These are phyloP conservation scores for Acrocephalus kingi DNA, from an alignment of 2,113 vertebrate genomes.

Conservation along the genomic window DNA sequence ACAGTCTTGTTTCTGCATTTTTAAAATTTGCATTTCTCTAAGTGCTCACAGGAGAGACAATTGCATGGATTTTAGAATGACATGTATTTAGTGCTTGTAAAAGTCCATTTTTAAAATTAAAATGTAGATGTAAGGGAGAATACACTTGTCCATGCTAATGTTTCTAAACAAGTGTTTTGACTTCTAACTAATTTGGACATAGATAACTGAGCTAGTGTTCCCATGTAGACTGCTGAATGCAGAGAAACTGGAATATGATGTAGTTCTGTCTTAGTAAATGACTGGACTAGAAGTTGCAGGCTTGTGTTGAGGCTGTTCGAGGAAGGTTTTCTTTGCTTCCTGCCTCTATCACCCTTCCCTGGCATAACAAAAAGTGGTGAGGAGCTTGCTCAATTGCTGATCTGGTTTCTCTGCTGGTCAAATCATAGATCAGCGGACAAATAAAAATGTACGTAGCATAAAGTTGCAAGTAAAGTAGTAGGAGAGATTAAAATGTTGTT, in stretches of 20 bases:
- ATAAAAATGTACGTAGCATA: background rate
- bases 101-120: accelerated
- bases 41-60: background rate
- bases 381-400: accelerated
- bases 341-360: background rate
- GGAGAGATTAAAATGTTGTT: background rate
- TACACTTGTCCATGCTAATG: background rate
- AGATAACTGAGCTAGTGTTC: background rate
- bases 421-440: background rate
- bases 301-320: background rate
- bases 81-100: background rate
- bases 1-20: background rate
- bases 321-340: background rate
- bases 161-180: background rate
- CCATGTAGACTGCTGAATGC: background rate
- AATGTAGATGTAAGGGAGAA: background rate
- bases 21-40: background rate
- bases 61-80: background rate
- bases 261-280: background rate
- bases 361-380: background rate
- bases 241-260: background rate
- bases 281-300: background rate
- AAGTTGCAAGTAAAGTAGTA: background rate
- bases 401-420: background rate
- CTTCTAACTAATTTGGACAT: background rate